These are phyloP conservation scores for Volucella bombylans DNA, from an alignment of 2,888 invertebrate genomes.

Conservation along the genomic window DNA sequence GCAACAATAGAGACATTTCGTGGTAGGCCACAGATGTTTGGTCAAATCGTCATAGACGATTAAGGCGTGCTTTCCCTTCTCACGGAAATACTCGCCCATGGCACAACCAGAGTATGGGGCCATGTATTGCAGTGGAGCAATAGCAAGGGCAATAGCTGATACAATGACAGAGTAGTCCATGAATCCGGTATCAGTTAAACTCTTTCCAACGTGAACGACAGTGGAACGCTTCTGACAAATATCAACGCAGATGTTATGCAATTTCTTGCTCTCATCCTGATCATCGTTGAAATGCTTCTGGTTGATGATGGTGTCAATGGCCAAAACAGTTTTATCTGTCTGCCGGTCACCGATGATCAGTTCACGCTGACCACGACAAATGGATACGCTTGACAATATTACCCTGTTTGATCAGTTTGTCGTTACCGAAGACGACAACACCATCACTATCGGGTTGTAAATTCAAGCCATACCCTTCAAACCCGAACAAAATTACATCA, in stretches of 20 bases:
- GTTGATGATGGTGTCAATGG: slow-evolving; percentile 99
- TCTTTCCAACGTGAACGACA: slow-evolving; percentile 98
- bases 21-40: slow-evolving; percentile 99
- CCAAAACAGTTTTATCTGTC: slow-evolving; percentile 99
- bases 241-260: slow-evolving; percentile 99
- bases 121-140: slow-evolving; percentile 98
- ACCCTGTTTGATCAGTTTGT: slow-evolving; percentile 99
- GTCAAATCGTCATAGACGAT: slow-evolving; percentile 99
- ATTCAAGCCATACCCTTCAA: slow-evolving; percentile 99
- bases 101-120: slow-evolving; percentile 99
- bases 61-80: slow-evolving; percentile 98
- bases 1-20: slow-evolving; percentile 99
- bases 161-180: slow-evolving; percentile 99
- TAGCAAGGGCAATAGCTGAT: slow-evolving; percentile 99
- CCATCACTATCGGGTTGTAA: slow-evolving; percentile 99
- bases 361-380: no score
- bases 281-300: slow-evolving; percentile 99
- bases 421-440: slow-evolving; percentile 99
- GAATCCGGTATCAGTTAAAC: slow-evolving; percentile 94
- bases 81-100: slow-evolving; percentile 99
- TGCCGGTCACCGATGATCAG: no score
- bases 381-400: slow-evolving; percentile 99
- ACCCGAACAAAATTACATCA: slow-evolving; percentile 99
- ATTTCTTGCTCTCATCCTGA: slow-evolving; percentile 97
- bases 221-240: slow-evolving; percentile 99